Evolutionary conservation across 1,140 invertebrate species (phyloP).

Genomic region (Drosophila tristis): DNA sequence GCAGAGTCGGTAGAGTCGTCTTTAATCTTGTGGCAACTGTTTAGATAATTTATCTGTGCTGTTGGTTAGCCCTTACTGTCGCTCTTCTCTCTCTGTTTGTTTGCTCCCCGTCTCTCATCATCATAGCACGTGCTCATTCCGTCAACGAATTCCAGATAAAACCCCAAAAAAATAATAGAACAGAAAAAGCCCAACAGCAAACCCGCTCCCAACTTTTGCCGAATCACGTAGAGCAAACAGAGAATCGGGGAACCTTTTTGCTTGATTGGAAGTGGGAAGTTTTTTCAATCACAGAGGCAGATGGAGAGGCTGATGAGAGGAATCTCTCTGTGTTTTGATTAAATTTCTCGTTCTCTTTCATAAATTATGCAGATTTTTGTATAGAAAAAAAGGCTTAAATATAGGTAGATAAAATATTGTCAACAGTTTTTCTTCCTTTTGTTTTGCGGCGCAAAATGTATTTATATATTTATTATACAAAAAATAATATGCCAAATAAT

Average conservation of each 20-base stretch:
- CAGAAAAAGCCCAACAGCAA: no score
- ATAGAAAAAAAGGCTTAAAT: slow-evolving; percentile 17
- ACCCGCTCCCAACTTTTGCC: slow-evolving; percentile 28
- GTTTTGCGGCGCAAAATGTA: slow-evolving; percentile 12
- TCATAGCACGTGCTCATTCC: slow-evolving; percentile 27
- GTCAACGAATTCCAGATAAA: slow-evolving; percentile 35
- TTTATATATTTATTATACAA: slow-evolving; percentile 22
- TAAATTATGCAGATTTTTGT: slow-evolving; percentile 34
- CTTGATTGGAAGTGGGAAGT: slow-evolving; percentile 33
- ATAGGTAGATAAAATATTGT: neutral
- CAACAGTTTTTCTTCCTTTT: slow-evolving; percentile 5
- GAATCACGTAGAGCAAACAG: slow-evolving; percentile 47
- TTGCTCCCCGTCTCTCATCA: neutral
- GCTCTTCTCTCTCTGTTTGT: neutral
- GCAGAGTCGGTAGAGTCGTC: no score
- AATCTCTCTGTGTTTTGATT: slow-evolving; percentile 18
- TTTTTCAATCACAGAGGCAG: neutral
- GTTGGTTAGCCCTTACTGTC: neutral
- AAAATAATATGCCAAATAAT: slow-evolving; percentile 32
- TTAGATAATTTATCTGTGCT: slow-evolving; percentile 29
- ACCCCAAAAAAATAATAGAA: slow-evolving; percentile 9
- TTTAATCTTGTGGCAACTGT: slow-evolving; percentile 9
- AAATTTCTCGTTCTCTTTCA: neutral
- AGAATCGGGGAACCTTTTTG: slow-evolving; percentile 28
- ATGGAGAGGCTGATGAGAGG: no score